Percentiles rank a stretch among this genome's conserved stretches.
Conservation (phyloP, 2,797 vertebrate species). For the Tachyglossus aculeatus region DNA sequence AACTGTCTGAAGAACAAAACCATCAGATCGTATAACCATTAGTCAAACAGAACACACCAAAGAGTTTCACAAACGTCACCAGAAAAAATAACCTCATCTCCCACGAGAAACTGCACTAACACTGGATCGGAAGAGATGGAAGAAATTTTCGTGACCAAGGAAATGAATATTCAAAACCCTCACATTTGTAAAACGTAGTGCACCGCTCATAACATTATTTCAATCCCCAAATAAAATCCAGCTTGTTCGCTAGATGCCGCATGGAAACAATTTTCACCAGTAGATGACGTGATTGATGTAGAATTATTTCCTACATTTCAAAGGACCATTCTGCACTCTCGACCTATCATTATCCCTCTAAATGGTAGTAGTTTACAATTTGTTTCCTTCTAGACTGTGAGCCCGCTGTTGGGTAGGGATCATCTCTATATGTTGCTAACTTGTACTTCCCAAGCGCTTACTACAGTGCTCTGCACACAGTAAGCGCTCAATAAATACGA, state of each 20-base stretch:
- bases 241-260: not conserved
- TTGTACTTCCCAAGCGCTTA: no score
- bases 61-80: no score
- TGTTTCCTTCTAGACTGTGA: no score
- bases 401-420: no score
- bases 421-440: no score
- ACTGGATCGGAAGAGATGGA: not conserved
- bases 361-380: no score
- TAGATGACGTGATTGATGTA: not conserved
- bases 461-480: no score
- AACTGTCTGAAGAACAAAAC: constrained; percentile 75
- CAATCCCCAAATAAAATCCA: not conserved
- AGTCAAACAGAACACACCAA: not conserved
- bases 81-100: not conserved
- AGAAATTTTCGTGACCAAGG: not conserved
- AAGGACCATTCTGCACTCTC: no score
- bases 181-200: not conserved
- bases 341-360: no score
- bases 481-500: no score
- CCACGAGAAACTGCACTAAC: not conserved
- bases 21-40: not conserved
- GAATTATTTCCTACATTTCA: no score
- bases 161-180: not conserved
- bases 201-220: no score
- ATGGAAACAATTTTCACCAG: not conserved